Evolutionary conservation across 2,888 invertebrate genomes (phyloP).

Genomic region (Dichetophora obliterata): DNA sequence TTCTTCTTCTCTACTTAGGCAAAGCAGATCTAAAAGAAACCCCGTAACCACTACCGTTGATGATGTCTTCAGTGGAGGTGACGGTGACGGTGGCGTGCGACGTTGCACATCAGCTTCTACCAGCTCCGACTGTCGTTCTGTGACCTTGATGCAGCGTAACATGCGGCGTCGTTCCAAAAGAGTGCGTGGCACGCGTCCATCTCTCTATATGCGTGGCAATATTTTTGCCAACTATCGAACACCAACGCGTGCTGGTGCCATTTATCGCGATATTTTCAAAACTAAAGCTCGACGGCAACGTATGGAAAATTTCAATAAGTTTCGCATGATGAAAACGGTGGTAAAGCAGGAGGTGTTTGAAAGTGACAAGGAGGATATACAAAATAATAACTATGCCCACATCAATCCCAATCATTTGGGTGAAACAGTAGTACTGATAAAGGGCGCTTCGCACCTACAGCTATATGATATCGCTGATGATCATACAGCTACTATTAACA

Average conservation of each 20-base stretch:
- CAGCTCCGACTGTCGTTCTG: slow-evolving; percentile 44
- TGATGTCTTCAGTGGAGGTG: background rate
- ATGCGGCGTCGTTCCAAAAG: slow-evolving; percentile 43
- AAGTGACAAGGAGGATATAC: background rate
- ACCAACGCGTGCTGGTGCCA: slow-evolving; percentile 42
- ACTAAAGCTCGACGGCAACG: slow-evolving; percentile 54
- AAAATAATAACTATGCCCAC: slow-evolving; percentile 22
- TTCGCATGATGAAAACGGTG: slow-evolving; percentile 34
- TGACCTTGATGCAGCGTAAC: slow-evolving; percentile 27
- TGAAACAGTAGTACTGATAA: slow-evolving; percentile 40
- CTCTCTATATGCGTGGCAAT: slow-evolving; percentile 55
- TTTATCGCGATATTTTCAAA: slow-evolving; percentile 49
- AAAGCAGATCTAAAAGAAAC: background rate
- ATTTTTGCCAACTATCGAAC: slow-evolving; percentile 55
- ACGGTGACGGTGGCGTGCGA: background rate
- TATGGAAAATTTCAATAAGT: slow-evolving; percentile 52
- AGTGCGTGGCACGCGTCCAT: slow-evolving; percentile 46
- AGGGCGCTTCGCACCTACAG: slow-evolving; percentile 1
- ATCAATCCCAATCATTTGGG: slow-evolving; percentile 28
- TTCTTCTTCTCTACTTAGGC: slow-evolving; percentile 28
- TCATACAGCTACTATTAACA: background rate
- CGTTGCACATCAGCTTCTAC: slow-evolving; percentile 18
- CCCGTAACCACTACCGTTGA: background rate
- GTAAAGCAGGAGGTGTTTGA: background rate
- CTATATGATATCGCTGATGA: background rate